Conservation (phyloP, 1,140 invertebrate genomes). For the Drosophila nannoptera region DNA sequence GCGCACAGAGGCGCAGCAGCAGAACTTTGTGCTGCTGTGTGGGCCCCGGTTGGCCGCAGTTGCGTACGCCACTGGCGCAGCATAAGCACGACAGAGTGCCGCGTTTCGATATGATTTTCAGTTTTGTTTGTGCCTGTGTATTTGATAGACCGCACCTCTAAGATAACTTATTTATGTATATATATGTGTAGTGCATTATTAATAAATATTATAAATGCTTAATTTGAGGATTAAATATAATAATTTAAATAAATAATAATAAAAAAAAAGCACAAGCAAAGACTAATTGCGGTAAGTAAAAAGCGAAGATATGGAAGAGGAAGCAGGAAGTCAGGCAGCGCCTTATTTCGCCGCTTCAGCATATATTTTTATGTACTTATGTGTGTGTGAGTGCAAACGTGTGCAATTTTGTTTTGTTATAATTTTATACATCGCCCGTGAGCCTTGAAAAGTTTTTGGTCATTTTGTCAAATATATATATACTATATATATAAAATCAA, state of each 20-base stretch:
- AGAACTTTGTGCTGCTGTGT: neutral
- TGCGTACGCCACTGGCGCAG: slow-evolving; percentile 24
- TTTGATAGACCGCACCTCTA: slow-evolving; percentile 2
- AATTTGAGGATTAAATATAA: slow-evolving; percentile 6
- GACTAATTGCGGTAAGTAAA: slow-evolving; percentile 15
- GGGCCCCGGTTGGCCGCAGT: neutral
- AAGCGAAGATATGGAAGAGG: neutral
- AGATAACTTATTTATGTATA: slow-evolving; percentile 36
- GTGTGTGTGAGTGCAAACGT: neutral
- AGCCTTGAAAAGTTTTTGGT: slow-evolving; percentile 66
- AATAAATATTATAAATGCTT: neutral
- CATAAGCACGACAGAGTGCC: slow-evolving; percentile 57
- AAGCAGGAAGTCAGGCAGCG: neutral
- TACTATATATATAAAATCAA: slow-evolving; percentile 60
- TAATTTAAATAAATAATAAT: neutral
- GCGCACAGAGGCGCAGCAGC: slow-evolving; percentile 31
- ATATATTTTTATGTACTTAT: neutral
- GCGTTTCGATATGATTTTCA: slow-evolving; percentile 70
- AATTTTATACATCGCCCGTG: slow-evolving; percentile 37
- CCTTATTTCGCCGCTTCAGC: slow-evolving; percentile 3
- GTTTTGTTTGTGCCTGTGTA: slow-evolving; percentile 59
- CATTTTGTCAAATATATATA: slow-evolving; percentile 29
- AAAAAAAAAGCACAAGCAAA: neutral
- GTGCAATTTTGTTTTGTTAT: slow-evolving; percentile 30
- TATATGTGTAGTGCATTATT: slow-evolving; percentile 25